Evolutionary conservation across 2,888 invertebrate species (phyloP).

Genomic region (Diplolepis rosae): DNA sequence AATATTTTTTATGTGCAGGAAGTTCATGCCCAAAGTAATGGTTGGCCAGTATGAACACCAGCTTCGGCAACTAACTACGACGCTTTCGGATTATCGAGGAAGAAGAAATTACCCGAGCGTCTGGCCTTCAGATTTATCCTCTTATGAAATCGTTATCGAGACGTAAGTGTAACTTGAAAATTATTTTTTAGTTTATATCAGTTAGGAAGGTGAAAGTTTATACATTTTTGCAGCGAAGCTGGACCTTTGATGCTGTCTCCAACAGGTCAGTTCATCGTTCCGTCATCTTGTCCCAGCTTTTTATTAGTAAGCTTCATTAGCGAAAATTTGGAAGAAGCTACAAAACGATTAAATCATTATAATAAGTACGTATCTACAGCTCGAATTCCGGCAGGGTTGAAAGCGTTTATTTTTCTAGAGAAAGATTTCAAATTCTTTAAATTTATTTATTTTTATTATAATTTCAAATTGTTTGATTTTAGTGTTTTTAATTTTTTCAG

Average conservation of each 20-base stretch:
- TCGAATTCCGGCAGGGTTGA: too few relatives aligned
- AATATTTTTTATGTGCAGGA: conserved; percentile 78
- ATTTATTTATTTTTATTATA: too few relatives aligned
- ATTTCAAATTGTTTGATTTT: too few relatives aligned
- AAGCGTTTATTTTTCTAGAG: too few relatives aligned
- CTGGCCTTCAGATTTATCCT: conserved; percentile 83
- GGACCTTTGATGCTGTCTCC: conserved; percentile 95
- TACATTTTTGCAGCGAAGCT: conserved; percentile 82
- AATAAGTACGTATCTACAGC: conserved; percentile 79
- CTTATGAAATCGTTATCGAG: conserved; percentile 91
- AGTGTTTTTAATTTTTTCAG: conserved; percentile 74
- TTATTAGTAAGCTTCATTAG: conserved; percentile 89
- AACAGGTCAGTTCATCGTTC: conserved; percentile 94
- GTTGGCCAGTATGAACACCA: conserved; percentile 90
- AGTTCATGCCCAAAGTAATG: conserved; percentile 93
- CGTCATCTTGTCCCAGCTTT: conserved; percentile 91
- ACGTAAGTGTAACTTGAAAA: conserved; percentile 80
- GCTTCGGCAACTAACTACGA: conserved; percentile 88
- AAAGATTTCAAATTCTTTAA: too few relatives aligned
- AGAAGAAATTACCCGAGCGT: conserved; percentile 77
- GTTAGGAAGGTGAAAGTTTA: not conserved
- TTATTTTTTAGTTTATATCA: conserved; percentile 1
- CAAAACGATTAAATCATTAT: conserved; percentile 82
- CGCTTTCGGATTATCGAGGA: conserved; percentile 85
- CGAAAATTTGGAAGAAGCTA: conserved; percentile 85